A percentile compares a stretch with the other conserved stretches of the same genome.
Conservation (phyloP, 2,113 vertebrate species). For the Silurus meridionalis region DNA sequence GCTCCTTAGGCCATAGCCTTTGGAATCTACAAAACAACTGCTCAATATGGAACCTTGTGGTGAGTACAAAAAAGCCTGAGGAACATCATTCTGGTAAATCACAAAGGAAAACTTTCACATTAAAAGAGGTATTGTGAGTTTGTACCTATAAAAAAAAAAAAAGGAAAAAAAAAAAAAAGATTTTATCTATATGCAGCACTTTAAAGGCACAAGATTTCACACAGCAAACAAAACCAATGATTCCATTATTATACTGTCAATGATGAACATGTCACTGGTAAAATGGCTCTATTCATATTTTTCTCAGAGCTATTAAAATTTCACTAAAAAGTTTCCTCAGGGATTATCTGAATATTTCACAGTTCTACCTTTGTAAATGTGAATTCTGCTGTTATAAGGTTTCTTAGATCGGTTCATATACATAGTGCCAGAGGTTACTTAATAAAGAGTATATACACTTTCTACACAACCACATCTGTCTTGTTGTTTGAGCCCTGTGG, state of each 20-base stretch:
- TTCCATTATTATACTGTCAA: background rate
- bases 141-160: background rate
- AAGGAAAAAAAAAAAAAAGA: background rate
- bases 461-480: slow-evolving; percentile 1
- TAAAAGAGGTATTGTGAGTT: background rate
- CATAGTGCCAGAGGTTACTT: background rate
- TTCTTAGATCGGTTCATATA: background rate
- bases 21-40: background rate
- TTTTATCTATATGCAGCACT: background rate
- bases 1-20: background rate
- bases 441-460: background rate
- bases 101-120: background rate
- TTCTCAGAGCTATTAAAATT: background rate
- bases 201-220: background rate
- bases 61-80: background rate
- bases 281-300: background rate
- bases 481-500: background rate
- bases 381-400: background rate
- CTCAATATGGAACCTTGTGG: background rate
- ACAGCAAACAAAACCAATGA: background rate
- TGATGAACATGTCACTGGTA: background rate
- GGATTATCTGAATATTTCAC: background rate
- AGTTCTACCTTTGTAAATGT: background rate
- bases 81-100: background rate
- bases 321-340: background rate